A percentile compares a stretch with the other conserved stretches of the same genome.
phyloP scores from a whole-genome alignment of 2,113 vertebrate species.

The Tyrannus savana region DNA sequence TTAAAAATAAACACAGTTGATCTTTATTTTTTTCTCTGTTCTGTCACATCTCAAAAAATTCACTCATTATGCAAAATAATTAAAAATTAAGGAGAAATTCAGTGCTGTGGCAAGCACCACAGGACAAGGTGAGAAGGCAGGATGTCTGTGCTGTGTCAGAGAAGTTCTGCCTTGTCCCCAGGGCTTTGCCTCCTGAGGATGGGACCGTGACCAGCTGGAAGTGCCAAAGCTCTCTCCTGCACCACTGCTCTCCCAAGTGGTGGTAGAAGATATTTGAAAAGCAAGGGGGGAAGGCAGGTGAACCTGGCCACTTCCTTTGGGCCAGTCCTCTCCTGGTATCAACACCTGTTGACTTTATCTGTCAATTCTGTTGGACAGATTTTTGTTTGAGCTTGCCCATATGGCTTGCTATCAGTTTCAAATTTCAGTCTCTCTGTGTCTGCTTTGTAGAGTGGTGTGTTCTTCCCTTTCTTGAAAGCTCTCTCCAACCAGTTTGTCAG shows the following conservation, averaged over 20 bases:
- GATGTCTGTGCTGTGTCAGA: neutral
- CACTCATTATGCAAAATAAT: neutral
- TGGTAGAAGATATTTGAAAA: neutral
- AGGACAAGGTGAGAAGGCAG: neutral
- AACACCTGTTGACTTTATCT: neutral
- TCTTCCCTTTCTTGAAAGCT: neutral
- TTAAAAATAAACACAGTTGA: neutral
- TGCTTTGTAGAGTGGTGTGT: too few species aligned
- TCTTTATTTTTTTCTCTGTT: neutral
- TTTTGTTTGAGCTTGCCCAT: neutral
- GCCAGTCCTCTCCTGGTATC: neutral
- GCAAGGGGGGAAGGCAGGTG: neutral
- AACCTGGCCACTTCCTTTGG: neutral
- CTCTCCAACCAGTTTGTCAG: neutral
- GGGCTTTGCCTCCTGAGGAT: neutral
- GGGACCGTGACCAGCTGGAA: rapidly evolving
- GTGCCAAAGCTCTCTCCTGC: neutral
- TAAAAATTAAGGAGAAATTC: neutral
- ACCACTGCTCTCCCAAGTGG: rapidly evolving
- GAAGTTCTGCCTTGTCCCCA: neutral
- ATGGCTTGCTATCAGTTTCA: neutral
- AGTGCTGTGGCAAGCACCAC: neutral
- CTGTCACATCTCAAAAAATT: neutral
- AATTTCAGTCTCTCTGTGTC: neutral
- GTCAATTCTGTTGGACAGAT: neutral